phyloP scores from a whole-genome alignment of 2,888 invertebrate species.

The Spodoptera littoralis region DNA sequence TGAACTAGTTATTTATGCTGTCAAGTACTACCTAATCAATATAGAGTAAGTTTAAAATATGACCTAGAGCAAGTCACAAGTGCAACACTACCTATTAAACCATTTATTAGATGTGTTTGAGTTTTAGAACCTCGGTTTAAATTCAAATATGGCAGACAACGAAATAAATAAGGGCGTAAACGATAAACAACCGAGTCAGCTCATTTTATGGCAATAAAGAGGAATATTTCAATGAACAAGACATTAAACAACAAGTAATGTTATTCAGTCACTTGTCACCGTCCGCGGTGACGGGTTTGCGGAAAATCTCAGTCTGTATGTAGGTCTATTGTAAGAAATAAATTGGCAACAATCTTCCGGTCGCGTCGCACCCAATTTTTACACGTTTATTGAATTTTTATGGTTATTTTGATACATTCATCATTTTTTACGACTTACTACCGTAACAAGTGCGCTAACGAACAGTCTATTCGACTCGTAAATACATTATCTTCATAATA shows the following conservation, averaged over 20 bases:
- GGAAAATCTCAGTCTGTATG: conserved; percentile 49
- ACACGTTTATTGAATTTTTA: conserved; percentile 74
- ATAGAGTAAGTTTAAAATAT: too few species aligned
- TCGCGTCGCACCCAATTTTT: conserved; percentile 65
- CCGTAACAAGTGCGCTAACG: conserved; percentile 61
- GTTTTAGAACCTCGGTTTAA: too few species aligned
- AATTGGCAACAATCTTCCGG: conserved; percentile 62
- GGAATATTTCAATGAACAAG: conserved; percentile 14
- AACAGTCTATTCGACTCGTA: conserved; percentile 33
- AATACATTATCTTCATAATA: conserved; percentile 19
- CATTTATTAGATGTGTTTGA: too few species aligned
- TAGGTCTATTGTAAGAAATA: conserved; percentile 56
- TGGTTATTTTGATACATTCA: conserved; percentile 71
- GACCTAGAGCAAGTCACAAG: too few species aligned
- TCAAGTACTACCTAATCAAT: not conserved
- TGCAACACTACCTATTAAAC: too few species aligned
- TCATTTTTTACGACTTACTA: conserved; percentile 70
- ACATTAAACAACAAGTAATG: conserved; percentile 41
- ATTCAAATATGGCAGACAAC: too few species aligned
- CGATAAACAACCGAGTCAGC: conserved; percentile 2
- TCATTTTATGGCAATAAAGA: conserved; percentile 1
- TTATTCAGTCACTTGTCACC: conserved; percentile 43
- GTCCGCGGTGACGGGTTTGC: conserved; percentile 43
- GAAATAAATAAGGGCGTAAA: conserved; percentile 2
- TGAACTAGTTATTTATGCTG: not conserved